These are phyloP conservation scores for Momotus momota DNA, from an alignment of 2,797 vertebrate species.

Conservation along the genomic window DNA sequence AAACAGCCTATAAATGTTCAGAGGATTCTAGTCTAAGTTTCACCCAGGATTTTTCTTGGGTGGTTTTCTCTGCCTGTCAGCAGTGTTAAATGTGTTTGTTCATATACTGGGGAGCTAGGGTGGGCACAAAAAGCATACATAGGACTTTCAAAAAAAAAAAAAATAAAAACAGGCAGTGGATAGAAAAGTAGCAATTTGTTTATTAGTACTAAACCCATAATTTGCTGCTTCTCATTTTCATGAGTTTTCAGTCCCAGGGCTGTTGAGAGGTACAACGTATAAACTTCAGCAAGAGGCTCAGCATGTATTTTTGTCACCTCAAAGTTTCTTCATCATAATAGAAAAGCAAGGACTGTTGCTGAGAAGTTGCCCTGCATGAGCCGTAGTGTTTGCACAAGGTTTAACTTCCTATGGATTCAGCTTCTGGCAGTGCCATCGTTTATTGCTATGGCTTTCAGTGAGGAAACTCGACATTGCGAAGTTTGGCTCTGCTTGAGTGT, in stretches of 20 bases:
- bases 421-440: background rate
- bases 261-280: background rate
- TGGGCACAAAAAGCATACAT: background rate
- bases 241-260: background rate
- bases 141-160: background rate
- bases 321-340: background rate
- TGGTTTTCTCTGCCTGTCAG: background rate
- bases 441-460: background rate
- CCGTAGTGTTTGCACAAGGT: background rate
- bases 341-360: background rate
- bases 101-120: background rate
- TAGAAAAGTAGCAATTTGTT: background rate
- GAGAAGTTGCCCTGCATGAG: background rate
- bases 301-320: background rate
- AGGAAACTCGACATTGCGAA: background rate
- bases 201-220: background rate
- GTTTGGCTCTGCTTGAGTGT: background rate
- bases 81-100: background rate
- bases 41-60: background rate
- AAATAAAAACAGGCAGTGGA: background rate
- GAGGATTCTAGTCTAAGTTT: background rate
- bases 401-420: background rate
- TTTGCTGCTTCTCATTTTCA: background rate
- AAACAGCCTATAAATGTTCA: background rate
- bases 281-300: background rate